A percentile compares a stretch with the other conserved stretches of the same genome.
phyloP scores from a whole-genome alignment of 1,140 invertebrate species.

The Drosophila bipectinata region DNA sequence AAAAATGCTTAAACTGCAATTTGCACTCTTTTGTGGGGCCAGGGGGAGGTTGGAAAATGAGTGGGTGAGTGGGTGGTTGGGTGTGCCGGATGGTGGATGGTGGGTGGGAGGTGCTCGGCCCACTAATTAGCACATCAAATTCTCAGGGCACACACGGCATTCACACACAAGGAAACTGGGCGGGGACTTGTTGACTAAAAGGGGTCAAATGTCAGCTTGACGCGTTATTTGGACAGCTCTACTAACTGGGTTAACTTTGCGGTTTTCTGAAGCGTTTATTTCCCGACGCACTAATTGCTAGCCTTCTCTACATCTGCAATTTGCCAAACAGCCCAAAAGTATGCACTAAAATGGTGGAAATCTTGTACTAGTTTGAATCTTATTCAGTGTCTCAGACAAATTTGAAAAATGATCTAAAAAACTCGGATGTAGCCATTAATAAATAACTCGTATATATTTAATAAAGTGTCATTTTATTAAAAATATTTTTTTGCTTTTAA shows the following conservation, averaged over 20 bases:
- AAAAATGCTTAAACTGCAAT: conserved; percentile 58
- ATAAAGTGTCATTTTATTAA: too few relatives aligned
- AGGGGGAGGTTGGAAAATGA: neutral
- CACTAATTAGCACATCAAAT: conserved; percentile 57
- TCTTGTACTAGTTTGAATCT: too few relatives aligned
- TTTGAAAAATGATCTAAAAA: too few relatives aligned
- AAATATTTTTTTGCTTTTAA: too few relatives aligned
- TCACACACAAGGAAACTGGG: neutral
- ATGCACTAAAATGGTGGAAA: conserved; percentile 18
- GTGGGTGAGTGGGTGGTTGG: neutral
- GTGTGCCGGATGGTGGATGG: neutral
- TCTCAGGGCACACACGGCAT: conserved; percentile 16
- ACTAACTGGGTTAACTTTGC: conserved; percentile 38
- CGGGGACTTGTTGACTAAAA: conserved; percentile 12
- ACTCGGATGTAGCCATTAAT: too few relatives aligned
- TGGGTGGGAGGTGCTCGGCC: conserved; percentile 3
- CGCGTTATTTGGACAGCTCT: conserved; percentile 37
- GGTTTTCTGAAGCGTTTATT: conserved; percentile 47
- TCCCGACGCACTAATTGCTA: conserved; percentile 17
- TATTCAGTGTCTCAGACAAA: too few relatives aligned
- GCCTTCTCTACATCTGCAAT: neutral
- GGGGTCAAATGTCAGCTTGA: conserved; percentile 48
- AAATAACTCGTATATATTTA: too few relatives aligned
- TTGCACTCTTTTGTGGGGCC: conserved; percentile 24
- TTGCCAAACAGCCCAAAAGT: conserved; percentile 28